phyloP scores from a whole-genome alignment of 2,797 vertebrate genomes.

The Halcyon smyrnensis region DNA sequence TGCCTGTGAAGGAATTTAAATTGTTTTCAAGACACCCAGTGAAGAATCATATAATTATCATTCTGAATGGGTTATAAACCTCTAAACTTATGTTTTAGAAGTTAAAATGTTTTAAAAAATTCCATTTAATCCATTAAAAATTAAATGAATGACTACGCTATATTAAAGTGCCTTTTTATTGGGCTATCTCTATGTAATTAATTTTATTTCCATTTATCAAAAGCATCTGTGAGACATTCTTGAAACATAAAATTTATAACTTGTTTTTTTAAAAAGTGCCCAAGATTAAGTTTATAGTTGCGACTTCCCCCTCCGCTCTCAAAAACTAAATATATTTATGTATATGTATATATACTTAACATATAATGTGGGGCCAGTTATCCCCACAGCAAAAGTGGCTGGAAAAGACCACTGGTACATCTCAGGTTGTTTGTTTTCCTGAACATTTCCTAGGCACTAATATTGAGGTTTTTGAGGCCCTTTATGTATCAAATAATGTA shows the following conservation, averaged over 20 bases:
- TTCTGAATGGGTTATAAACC: slow-evolving; percentile 31
- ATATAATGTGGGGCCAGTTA: background rate
- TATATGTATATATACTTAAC: background rate
- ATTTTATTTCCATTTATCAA: background rate
- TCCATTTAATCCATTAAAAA: slow-evolving; percentile 2
- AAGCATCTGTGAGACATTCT: background rate
- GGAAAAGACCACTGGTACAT: background rate
- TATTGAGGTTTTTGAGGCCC: background rate
- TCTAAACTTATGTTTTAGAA: background rate
- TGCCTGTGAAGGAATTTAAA: slow-evolving; percentile 44
- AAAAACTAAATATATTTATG: background rate
- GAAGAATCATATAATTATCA: background rate
- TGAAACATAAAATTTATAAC: background rate
- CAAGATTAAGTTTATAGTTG: background rate
- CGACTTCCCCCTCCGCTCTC: background rate
- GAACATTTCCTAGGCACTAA: background rate
- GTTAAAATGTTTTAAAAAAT: background rate
- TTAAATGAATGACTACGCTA: background rate
- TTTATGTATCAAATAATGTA: background rate
- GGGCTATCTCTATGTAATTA: background rate
- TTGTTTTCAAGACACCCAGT: background rate
- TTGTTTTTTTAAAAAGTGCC: background rate
- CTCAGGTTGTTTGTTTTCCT: background rate
- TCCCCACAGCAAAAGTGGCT: background rate
- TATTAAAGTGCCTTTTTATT: background rate